Evolutionary conservation across 30 jellyfish, hydroid and myxozoan species (phyloP), one percentile per base, ranked within the genome.

Genomic region (Turritopsis dohrnii): DNA sequence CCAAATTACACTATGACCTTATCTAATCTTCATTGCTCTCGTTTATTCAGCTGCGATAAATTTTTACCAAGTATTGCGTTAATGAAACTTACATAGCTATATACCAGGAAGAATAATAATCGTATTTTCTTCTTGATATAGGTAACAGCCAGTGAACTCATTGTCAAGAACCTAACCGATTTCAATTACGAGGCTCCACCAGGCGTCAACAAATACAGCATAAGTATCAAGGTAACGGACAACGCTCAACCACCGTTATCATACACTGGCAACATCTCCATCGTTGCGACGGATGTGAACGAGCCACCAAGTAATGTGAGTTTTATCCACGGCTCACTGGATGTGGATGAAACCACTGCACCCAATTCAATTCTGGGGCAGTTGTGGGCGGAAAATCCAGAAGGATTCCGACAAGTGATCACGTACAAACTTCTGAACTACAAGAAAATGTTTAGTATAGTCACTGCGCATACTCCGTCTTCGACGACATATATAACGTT

Each of bases 321-420:
- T 20, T 28, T 92, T 76, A 81, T 84, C 20, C 28, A 75, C 29
- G 85, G 82, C 1, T 54, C 85, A 3, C 79, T 27, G 29, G 27
- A 69, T 8, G 54, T 92, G 23, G 81, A 91, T 26, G 97, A 92
- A 81, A 88, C 81, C 81, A 72, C 81, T 16, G 81, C 91, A 19
- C 17, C 73, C 17, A 91, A 89, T 29, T 53, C 89, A 16, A 76
- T 53, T 24, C 65, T 92, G 72, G 97, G 96, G 18, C 88, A 84
- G 82, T 79, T 92, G 29, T 81, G 72, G 65, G 88, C 94, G 21
- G 95, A 92, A 69, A 85, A 92, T 76, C 97, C 97, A 1, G 97
- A 92, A 69, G 95, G 95, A 8, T 29, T 81, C 60, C 83, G 76
- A 71, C 96, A 87, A 30, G 75, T 25, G 16, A 29, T 92, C 23